These are phyloP conservation scores for Hypotaenidia okinawae DNA, from an alignment of 2,797 vertebrate species.

Conservation along the genomic window DNA sequence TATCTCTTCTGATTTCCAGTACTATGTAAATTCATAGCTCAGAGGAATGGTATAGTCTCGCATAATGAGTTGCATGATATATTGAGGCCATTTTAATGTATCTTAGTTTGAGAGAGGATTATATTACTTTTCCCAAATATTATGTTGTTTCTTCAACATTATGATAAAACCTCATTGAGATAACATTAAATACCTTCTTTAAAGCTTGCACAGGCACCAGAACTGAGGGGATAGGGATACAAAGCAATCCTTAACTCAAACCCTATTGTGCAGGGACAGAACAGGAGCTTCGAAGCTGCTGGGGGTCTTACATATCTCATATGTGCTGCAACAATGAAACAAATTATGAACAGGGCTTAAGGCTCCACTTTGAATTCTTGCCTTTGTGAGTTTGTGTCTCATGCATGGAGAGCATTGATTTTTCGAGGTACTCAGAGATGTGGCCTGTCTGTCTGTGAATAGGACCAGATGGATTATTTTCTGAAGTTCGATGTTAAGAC, in stretches of 20 bases:
- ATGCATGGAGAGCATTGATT: conserved; percentile 35
- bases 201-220: conserved; percentile 40
- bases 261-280: conserved; percentile 50
- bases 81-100: neutral
- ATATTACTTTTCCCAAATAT: conserved; percentile 28
- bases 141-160: conserved; percentile 7
- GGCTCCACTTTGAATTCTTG: conserved; percentile 62
- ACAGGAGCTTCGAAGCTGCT: conserved; percentile 38
- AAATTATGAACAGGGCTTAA: conserved; percentile 76
- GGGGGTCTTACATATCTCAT: conserved; percentile 71
- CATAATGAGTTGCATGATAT: neutral
- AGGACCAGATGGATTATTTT: conserved; percentile 14
- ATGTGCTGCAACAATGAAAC: conserved; percentile 66
- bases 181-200: conserved; percentile 44
- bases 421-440: neutral
- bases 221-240: conserved; percentile 4
- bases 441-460: neutral
- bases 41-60: neutral
- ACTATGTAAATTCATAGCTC: neutral
- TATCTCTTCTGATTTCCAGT: neutral
- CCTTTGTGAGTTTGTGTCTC: conserved; percentile 66
- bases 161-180: conserved; percentile 45
- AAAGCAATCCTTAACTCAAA: conserved; percentile 47
- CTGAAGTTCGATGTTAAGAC: neutral
- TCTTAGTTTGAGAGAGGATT: neutral